phyloP scores from a whole-genome alignment of 2,888 invertebrate species.

The Stenurella melanura region DNA sequence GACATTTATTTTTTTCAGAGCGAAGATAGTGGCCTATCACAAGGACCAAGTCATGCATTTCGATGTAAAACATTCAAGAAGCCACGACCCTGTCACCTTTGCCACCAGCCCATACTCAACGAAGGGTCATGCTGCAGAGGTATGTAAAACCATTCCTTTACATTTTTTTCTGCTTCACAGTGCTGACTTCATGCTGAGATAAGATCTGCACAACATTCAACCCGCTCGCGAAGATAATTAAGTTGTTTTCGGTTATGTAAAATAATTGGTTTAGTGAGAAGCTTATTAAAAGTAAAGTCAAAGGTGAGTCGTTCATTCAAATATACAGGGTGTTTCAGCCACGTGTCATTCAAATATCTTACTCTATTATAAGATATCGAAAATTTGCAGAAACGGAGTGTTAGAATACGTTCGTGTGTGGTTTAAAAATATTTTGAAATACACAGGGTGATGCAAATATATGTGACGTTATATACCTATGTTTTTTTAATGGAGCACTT shows the following conservation, averaged over 20 bases:
- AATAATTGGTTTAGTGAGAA: neutral
- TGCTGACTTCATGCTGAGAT: conserved; percentile 25
- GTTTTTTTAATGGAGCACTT: too few relatives aligned
- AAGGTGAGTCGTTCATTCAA: conserved; percentile 14
- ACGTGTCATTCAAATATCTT: too few relatives aligned
- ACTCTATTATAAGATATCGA: too few relatives aligned
- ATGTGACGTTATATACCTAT: too few relatives aligned
- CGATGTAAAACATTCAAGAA: conserved; percentile 85
- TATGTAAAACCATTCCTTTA: conserved; percentile 70
- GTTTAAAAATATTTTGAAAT: too few relatives aligned
- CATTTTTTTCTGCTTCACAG: conserved; percentile 29
- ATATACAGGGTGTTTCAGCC: too few relatives aligned
- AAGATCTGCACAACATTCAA: conserved; percentile 27
- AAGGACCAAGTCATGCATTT: conserved; percentile 83
- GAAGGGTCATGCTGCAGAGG: conserved; percentile 87
- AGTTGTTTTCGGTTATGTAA: conserved; percentile 30
- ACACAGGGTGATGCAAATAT: too few relatives aligned
- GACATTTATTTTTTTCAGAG: conserved; percentile 75
- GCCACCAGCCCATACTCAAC: conserved; percentile 85
- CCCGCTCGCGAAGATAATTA: conserved; percentile 34
- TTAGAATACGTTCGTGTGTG: too few relatives aligned
- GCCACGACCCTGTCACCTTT: conserved; percentile 85
- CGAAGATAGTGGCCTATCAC: conserved; percentile 77
- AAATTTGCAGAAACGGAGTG: too few relatives aligned
- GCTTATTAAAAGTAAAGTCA: conserved; percentile 23